These are phyloP conservation scores for Polypterus bichir DNA, from an alignment of 2,113 vertebrate species.

Conservation along the genomic window DNA sequence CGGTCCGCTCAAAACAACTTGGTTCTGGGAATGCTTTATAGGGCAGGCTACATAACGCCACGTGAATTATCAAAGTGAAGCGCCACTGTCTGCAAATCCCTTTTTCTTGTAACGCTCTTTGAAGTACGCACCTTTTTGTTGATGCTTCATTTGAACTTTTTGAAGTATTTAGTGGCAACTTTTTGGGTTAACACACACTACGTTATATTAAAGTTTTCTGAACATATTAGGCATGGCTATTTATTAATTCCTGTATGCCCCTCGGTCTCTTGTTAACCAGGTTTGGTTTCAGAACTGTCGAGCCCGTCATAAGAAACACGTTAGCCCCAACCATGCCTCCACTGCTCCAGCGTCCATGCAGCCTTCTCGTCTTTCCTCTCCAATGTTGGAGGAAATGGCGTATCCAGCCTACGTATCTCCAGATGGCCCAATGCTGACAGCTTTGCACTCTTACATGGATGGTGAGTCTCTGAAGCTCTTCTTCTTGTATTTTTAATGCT, in stretches of 20 bases:
- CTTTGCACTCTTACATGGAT: conserved; percentile 83
- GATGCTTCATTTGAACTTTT: not conserved
- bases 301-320: conserved; percentile 90
- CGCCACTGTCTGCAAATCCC: not conserved
- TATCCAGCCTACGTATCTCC: conserved; percentile 72
- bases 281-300: conserved; percentile 96
- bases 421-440: conserved; percentile 73
- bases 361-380: conserved; percentile 64
- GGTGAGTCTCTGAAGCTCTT: conserved; percentile 47
- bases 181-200: not conserved
- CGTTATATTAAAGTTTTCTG: not conserved
- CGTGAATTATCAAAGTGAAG: not conserved
- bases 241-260: not conserved
- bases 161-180: not conserved
- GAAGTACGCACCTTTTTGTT: not conserved
- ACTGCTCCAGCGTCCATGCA: conserved; percentile 57
- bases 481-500: no score
- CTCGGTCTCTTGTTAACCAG: conserved; percentile 33
- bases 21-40: no score
- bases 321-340: conserved; percentile 74
- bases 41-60: no score
- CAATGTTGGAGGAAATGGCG: conserved; percentile 74
- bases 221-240: not conserved
- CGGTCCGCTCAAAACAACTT: no score
- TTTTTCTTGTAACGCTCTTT: not conserved